phyloP scores from a whole-genome alignment of 1,140 invertebrate genomes.

The Trypoxylus dichotomus region DNA sequence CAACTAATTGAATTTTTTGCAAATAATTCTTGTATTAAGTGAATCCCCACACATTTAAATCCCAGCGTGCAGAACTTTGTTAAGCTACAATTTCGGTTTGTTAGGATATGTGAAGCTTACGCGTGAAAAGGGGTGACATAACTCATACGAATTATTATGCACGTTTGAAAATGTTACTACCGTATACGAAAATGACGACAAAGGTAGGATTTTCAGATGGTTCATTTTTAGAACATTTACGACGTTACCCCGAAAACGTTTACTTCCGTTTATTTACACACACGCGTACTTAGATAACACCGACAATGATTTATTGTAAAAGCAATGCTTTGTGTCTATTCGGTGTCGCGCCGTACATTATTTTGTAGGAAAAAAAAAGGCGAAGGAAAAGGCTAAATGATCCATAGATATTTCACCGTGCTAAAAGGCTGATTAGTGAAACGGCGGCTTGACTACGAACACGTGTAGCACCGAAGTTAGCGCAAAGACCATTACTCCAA shows the following conservation, averaged over 20 bases:
- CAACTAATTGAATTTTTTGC: background rate
- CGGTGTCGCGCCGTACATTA: background rate
- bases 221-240: constrained; percentile 3
- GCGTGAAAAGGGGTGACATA: background rate
- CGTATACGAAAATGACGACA: background rate
- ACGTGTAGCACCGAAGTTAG: background rate
- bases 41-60: background rate
- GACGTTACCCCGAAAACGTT: background rate
- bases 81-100: background rate
- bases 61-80: background rate
- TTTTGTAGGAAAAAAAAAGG: background rate
- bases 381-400: background rate
- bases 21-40: background rate
- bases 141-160: background rate
- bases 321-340: background rate
- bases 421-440: background rate
- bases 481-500: background rate
- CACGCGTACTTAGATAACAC: background rate
- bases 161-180: background rate
- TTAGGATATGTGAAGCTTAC: background rate
- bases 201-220: background rate
- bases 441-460: background rate
- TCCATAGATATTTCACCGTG: background rate
- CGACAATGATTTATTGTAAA: background rate
- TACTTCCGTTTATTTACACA: background rate